Evolutionary conservation across 2,113 vertebrate genomes (phyloP).

Genomic region (Hucho hucho): DNA sequence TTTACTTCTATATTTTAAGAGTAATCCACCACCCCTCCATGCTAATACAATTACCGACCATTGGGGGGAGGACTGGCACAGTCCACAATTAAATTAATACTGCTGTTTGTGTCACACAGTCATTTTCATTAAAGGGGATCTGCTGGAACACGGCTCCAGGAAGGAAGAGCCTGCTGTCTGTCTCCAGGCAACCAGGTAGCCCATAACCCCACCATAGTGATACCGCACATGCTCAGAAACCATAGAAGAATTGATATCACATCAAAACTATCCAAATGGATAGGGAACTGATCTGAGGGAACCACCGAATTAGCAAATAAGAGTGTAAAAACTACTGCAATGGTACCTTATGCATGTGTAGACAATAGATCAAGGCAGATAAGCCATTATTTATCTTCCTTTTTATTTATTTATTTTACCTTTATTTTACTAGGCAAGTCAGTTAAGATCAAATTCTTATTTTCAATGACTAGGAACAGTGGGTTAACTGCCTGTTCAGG

Average conservation of each 20-base stretch:
- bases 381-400: too few relatives aligned
- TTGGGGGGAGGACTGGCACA: background rate
- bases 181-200: slow-evolving; percentile 38
- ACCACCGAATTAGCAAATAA: background rate
- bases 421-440: too few relatives aligned
- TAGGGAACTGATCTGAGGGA: too few relatives aligned
- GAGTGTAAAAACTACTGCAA: background rate
- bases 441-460: too few relatives aligned
- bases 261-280: too few relatives aligned
- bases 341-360: background rate
- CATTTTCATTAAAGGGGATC: slow-evolving; percentile 38
- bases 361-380: background rate
- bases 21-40: background rate
- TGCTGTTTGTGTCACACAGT: slow-evolving; percentile 34
- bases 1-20: background rate
- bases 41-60: slow-evolving; percentile 1
- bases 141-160: slow-evolving; percentile 21
- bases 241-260: slow-evolving; percentile 5
- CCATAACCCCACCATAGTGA: slow-evolving; percentile 15
- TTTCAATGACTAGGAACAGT: too few relatives aligned
- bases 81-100: slow-evolving; percentile 16
- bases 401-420: too few relatives aligned
- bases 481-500: too few relatives aligned
- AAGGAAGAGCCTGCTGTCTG: slow-evolving; percentile 32
- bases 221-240: slow-evolving; percentile 15